Base-by-base conservation (phyloP, 2,888 invertebrate species). In the Scaptomyza cyrtandrae region DNA sequence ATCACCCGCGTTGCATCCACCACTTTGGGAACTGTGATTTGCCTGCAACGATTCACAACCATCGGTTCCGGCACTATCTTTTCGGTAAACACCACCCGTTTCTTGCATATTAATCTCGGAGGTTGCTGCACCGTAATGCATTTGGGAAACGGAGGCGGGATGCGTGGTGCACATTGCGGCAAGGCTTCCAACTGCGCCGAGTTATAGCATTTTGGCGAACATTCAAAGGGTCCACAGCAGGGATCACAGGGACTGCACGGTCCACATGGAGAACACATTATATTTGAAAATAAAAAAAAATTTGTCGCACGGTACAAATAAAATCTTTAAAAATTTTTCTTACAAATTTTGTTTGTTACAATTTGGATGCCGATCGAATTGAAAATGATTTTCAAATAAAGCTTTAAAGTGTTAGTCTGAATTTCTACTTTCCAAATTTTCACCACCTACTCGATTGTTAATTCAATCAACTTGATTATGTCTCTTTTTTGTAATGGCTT, bases 141-240 rank as follows among this genome's bases (percentile, higher is more conserved):
- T 4, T 55, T 55, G 46, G 55, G 55, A 45, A 55, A 55, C 0
- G 55, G 55, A 3, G 55, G 55, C 3, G 55, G 88, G 27, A 87
- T 80, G 55, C 87, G 82, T 31, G 89, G 85, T 5, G 88, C 88
- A 66, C 90, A 90, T 71, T 91, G 90, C 16, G 90, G 90, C 56
- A 90, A 63, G 0, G 89, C 87, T 37, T 88, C 88, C 45, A 91
- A 62, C 52, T 55, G 55, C 4, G 55, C 55, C 0, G 55, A 45
- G 27, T 55, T 55, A 24, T 55, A 55, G 10, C 55, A 55, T 33
- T 55, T 55, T 33, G 55, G 55, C 0, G 55, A 55, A 35, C 55
- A 55, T 9, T 55, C 55, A 9, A 55, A 55, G 14, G 55, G 55
- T 45, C 55, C 55, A 45, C 55, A 55, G 43, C 55, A 55, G 19